A percentile compares a stretch with the other conserved stretches of the same genome.
phyloP scores from a whole-genome alignment of 1,140 invertebrate species.

The Mercenaria mercenaria region DNA sequence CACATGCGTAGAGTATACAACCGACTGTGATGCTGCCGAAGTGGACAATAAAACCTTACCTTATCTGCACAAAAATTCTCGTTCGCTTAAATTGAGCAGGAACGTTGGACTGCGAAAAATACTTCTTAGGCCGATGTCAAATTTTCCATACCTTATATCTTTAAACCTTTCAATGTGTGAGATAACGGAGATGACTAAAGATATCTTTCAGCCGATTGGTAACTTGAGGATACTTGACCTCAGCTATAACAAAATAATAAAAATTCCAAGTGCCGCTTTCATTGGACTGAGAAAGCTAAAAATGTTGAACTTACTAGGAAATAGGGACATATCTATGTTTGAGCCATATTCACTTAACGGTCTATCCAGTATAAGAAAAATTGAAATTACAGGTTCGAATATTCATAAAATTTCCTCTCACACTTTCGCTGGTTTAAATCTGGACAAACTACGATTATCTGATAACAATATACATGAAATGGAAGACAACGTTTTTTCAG shows the following conservation, averaged over 20 bases:
- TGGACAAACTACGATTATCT: slow-evolving; percentile 57
- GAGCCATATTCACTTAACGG: slow-evolving; percentile 42
- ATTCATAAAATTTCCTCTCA: neutral
- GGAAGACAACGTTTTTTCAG: slow-evolving; percentile 47
- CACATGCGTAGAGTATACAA: too few species aligned
- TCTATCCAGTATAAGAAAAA: too few species aligned
- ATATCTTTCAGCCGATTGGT: neutral
- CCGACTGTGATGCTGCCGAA: neutral
- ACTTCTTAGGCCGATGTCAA: too few species aligned
- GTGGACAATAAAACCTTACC: neutral
- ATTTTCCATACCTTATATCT: too few species aligned
- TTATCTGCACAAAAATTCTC: neutral
- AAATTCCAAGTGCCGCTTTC: neutral
- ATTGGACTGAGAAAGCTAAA: slow-evolving; percentile 33
- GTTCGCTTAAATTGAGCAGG: neutral
- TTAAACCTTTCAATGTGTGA: neutral
- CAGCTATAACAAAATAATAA: neutral
- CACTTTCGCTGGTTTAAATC: slow-evolving; percentile 38
- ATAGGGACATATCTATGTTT: slow-evolving; percentile 3
- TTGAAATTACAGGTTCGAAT: slow-evolving; percentile 11
- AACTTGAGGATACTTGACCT: too few species aligned
- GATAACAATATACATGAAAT: too few species aligned
- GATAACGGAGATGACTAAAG: neutral
- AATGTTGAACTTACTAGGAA: slow-evolving; percentile 32
- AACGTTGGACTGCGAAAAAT: neutral